Evolutionary conservation across 2,113 vertebrate species (phyloP).

Genomic region (Tricholaema leucomelas): DNA sequence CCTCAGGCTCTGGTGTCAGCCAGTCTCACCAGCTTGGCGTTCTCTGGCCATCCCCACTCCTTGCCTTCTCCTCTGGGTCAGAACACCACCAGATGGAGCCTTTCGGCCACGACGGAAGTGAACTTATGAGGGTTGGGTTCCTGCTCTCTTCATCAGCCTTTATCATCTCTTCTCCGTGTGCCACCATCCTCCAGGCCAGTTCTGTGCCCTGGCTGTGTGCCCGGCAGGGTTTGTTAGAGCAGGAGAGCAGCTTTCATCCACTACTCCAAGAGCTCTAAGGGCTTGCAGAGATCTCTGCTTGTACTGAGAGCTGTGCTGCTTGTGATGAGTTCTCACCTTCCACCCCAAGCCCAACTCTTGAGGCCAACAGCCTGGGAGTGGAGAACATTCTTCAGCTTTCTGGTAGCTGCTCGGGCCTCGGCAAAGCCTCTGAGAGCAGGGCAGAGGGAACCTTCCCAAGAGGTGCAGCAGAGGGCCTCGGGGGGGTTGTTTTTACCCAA

Average conservation of each 20-base stretch:
- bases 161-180: rapidly evolving
- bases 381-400: not conserved
- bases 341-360: not conserved
- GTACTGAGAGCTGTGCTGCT: not conserved
- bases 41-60: not conserved
- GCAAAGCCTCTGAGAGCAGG: not conserved
- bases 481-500: not conserved
- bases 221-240: not conserved
- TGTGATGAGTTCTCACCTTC: not conserved
- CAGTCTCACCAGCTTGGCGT: not conserved
- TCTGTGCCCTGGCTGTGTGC: not conserved
- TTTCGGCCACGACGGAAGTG: not conserved
- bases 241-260: not conserved
- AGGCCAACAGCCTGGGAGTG: not conserved
- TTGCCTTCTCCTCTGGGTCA: not conserved
- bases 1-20: not conserved
- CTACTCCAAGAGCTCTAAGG: not conserved
- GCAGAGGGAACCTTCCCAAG: not conserved
- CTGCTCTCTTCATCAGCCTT: not conserved
- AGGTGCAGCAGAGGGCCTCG: not conserved
- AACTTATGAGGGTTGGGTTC: not conserved
- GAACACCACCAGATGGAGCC: slow-evolving; percentile 52
- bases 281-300: not conserved
- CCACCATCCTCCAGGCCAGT: not conserved
- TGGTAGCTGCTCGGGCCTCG: not conserved